These are phyloP conservation scores for Pedionomus torquatus DNA, from an alignment of 2,113 vertebrate species.

Conservation along the genomic window DNA sequence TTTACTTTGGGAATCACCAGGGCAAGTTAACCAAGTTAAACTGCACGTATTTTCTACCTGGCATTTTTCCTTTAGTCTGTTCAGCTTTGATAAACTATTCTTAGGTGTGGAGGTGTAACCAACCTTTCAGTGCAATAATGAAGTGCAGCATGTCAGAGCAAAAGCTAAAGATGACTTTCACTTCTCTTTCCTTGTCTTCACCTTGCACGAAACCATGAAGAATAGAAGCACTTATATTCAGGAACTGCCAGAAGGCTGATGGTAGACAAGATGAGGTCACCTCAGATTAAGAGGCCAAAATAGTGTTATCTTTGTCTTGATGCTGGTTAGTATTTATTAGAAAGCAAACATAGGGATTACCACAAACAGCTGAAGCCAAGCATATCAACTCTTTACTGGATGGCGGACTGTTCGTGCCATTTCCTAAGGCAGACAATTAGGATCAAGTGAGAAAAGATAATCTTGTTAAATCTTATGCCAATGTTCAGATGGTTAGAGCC, in stretches of 20 bases:
- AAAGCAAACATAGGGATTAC: constrained; percentile 51
- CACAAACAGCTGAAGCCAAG: constrained; percentile 12
- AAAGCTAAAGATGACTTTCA: constrained; percentile 24
- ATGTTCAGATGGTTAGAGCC: constrained; percentile 33
- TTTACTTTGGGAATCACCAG: neutral
- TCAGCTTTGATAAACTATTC: neutral
- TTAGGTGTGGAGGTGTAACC: neutral
- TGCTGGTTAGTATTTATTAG: constrained; percentile 55
- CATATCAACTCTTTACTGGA: neutral
- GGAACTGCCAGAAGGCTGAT: constrained; percentile 42
- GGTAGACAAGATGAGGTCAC: constrained; percentile 19
- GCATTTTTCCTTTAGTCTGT: neutral
- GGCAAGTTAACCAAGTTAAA: neutral
- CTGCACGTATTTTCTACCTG: neutral
- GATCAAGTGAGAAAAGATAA: constrained; percentile 47
- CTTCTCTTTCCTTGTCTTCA: neutral
- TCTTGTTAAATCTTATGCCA: constrained; percentile 56
- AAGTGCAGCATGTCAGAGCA: neutral
- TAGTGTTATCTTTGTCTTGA: constrained; percentile 46
- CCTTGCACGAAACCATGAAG: neutral
- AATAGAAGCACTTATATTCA: neutral
- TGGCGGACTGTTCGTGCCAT: neutral
- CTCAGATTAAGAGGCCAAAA: constrained; percentile 46
- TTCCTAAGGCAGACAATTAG: constrained; percentile 64
- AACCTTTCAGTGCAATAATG: neutral